Conservation (phyloP, 2,888 invertebrate species). For the Melanotus villosus region DNA sequence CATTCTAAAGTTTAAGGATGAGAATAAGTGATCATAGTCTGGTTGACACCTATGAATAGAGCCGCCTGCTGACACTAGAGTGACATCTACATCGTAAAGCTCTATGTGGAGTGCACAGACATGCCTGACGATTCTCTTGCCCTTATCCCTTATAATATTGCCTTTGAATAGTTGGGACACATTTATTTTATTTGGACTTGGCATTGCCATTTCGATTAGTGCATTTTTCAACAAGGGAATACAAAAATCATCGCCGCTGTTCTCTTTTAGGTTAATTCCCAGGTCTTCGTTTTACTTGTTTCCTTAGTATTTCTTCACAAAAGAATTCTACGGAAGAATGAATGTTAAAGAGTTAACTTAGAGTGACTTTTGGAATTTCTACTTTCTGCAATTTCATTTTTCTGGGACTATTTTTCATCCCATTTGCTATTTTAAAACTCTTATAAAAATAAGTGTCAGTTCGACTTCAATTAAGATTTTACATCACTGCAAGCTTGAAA, state of each 20-base stretch:
- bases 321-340: too few species aligned
- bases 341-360: too few species aligned
- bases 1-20: slow-evolving; percentile 56
- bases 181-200: slow-evolving; percentile 37
- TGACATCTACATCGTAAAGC: slow-evolving; percentile 65
- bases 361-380: too few species aligned
- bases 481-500: too few species aligned
- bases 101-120: slow-evolving; percentile 61
- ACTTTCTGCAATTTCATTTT: too few species aligned
- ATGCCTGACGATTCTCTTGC: slow-evolving; percentile 50
- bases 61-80: slow-evolving; percentile 63
- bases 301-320: too few species aligned
- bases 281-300: background rate
- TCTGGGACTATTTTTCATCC: too few species aligned
- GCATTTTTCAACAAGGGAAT: too few species aligned
- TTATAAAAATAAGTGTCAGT: too few species aligned
- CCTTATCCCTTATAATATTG: slow-evolving; percentile 39
- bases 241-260: too few species aligned
- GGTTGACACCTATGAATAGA: slow-evolving; percentile 65
- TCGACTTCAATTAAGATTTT: too few species aligned
- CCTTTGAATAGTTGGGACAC: slow-evolving; percentile 33
- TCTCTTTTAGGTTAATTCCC: background rate
- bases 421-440: too few species aligned
- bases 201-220: slow-evolving; percentile 23
- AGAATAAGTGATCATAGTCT: slow-evolving; percentile 64